Base-by-base conservation (phyloP, 2,888 invertebrate species). In the Nesidiocoris tenuis region DNA sequence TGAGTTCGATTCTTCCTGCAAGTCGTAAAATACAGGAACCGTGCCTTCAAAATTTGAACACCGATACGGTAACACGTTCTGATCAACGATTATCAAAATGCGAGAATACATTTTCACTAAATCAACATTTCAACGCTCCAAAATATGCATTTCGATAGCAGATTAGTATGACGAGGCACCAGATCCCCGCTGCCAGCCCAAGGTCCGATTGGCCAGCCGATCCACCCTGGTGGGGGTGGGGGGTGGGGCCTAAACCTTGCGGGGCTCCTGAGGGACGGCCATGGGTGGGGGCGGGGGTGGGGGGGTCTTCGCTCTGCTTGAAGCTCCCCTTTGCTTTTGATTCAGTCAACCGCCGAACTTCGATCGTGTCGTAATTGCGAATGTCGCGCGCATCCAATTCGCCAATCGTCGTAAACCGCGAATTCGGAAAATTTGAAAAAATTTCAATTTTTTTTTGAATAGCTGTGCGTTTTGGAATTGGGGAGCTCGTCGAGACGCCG, bases 61-160 rank as follows among this genome's bases (percentile, higher is more conserved):
- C n/a, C n/a, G n/a, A n/a, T n/a, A n/a, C n/a, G n/a, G n/a, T n/a
- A n/a, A n/a, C n/a, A n/a, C n/a, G n/a, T n/a, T n/a, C n/a, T n/a
- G n/a, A n/a, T n/a, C n/a, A n/a, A n/a, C n/a, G n/a, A n/a, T n/a
- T n/a, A n/a, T n/a, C n/a, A n/a, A n/a, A n/a, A n/a, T n/a, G n/a
- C n/a, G n/a, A n/a, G n/a, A n/a, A n/a, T n/a, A n/a, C n/a, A n/a
- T n/a, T n/a, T n/a, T n/a, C n/a, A n/a, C n/a, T n/a, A n/a, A n/a
- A n/a, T n/a, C n/a, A n/a, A n/a, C n/a, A n/a, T n/a, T n/a, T n/a
- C n/a, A n/a, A n/a, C n/a, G n/a, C n/a, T n/a, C n/a, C n/a, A n/a
- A n/a, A n/a, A n/a, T n/a, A n/a, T n/a, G n/a, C n/a, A 72, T 61
- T 72, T 61, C 57, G 72, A 72, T 72, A 61, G 25, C 25, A 61